Base-by-base conservation (phyloP, 2,888 invertebrate species). In the Lysandra bellargus region DNA sequence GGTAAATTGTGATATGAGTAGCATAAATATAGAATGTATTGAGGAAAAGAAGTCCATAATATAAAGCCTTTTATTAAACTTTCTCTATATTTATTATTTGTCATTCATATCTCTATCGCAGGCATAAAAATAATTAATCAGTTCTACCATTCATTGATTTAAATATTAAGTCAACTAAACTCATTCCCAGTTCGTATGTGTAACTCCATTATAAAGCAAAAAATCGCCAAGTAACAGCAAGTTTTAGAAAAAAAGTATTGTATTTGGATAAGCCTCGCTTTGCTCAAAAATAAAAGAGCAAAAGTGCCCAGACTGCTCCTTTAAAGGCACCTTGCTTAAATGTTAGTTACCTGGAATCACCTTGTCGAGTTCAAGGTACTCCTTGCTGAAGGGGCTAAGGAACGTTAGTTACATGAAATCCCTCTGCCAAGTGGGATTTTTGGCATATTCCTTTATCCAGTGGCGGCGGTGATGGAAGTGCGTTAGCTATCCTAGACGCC, bases 301-400 rank as follows among this genome's bases (percentile, higher is more conserved):
- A 57, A 76, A 76, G 49, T 33, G 30, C 1, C 76, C 76, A 1
- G 76, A 53, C 76, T 53, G 76, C 76, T 76, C 33, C 30, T 57
- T 33, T 76, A 75, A 75, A 76, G 53, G 76, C 53, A 76, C 76
- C 76, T 76, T 33, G 76, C 76, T 14, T 33, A 33, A 69, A 75
- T 75, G 23, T 75, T 74, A 86, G 95, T 94, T 94, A 98, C 98
- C 98, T 86, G 98, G 98, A 94, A 98, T 98, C 82, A 98, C 97
- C 96, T 97, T 97, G 85, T 98, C 98, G 84, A 98, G 95, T 92
- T 98, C 98, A 83, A 98, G 95, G 91, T 97, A 98, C 88, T 98
- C 97, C 84, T 97, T 96, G 72, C 98, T 98, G 0, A 97, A 97
- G 69, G 14, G 33, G 69, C 7, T 17, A 30, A 64, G 61, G 23